A percentile compares a stretch with the other conserved stretches of the same genome.
phyloP scores from a whole-genome alignment of 2,888 invertebrate species.

The Catocala fraxini region DNA sequence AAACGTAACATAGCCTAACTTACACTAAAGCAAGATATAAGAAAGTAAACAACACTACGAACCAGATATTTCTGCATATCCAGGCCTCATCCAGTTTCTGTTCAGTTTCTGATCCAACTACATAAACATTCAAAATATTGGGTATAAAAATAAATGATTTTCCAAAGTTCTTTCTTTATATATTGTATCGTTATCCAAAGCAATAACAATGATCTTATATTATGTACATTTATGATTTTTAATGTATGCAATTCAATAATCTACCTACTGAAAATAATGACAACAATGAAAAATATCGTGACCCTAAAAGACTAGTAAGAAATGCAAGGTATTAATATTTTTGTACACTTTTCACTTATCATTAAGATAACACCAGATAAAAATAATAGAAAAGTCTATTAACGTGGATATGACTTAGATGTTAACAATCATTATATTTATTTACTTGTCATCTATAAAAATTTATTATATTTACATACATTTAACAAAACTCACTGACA shows the following conservation, averaged over 20 bases:
- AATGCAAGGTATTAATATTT: constrained; percentile 82
- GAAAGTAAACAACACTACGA: constrained; percentile 40
- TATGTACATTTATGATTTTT: constrained; percentile 62
- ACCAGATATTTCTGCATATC: constrained; percentile 49
- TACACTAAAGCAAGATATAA: constrained; percentile 51
- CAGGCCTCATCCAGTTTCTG: constrained; percentile 61
- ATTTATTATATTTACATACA: constrained; percentile 60
- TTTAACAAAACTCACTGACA: constrained; percentile 57
- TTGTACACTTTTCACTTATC: constrained; percentile 85
- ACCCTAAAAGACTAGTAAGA: constrained; percentile 86
- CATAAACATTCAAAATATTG: constrained; percentile 80
- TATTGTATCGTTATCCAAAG: constrained; percentile 63
- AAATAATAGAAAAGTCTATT: constrained; percentile 78
- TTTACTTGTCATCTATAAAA: constrained; percentile 55
- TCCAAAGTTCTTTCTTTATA: constrained; percentile 61
- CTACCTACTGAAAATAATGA: constrained; percentile 63
- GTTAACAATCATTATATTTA: constrained; percentile 74
- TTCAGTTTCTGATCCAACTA: constrained; percentile 43
- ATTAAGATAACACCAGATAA: constrained; percentile 85
- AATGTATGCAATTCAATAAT: constrained; percentile 54
- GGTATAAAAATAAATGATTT: constrained; percentile 84
- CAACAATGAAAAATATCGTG: constrained; percentile 71
- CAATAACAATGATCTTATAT: constrained; percentile 66
- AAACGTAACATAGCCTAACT: constrained; percentile 53
- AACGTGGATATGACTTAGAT: constrained; percentile 85